Percentiles rank a stretch among this genome's conserved stretches.
These are phyloP conservation scores for Heliopora coerulea DNA, from an alignment of 92 coral and sea anemone species.

Conservation along the genomic window DNA sequence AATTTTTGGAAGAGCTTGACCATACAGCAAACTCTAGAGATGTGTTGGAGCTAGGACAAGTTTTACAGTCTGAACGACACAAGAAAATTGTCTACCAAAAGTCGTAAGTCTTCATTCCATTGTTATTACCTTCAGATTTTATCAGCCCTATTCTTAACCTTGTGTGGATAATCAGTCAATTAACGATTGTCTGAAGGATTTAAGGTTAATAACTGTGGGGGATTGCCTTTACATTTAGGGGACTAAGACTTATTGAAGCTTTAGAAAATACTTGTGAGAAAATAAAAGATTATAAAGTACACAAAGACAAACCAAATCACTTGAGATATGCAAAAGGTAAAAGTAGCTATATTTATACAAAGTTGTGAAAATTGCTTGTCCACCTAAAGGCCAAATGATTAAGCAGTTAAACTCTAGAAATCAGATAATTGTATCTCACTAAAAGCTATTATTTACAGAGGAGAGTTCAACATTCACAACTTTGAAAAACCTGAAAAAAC, in stretches of 20 bases:
- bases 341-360: neutral
- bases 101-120: conserved; percentile 71
- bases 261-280: conserved; percentile 86
- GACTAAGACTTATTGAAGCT: conserved; percentile 67
- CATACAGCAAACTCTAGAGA: conserved; percentile 75
- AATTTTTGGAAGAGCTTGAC: conserved; percentile 72
- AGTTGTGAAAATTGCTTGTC: neutral
- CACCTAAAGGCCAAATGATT: too few species aligned
- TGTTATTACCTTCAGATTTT: too few species aligned
- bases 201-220: too few species aligned
- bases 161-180: too few species aligned
- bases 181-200: too few species aligned
- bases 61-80: conserved; percentile 66
- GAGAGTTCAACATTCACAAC: conserved; percentile 91
- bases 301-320: conserved; percentile 79
- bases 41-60: conserved; percentile 80
- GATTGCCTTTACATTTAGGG: too few species aligned
- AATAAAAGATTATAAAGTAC: conserved; percentile 87
- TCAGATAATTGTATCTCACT: too few species aligned
- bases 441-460: conserved; percentile 56
- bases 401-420: too few species aligned
- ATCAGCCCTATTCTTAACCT: neutral
- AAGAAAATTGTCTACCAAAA: conserved; percentile 72
- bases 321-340: conserved; percentile 86
- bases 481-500: conserved; percentile 77